Evolutionary conservation across 1,140 invertebrate genomes (phyloP).

Genomic region (Lepidurus apus): DNA sequence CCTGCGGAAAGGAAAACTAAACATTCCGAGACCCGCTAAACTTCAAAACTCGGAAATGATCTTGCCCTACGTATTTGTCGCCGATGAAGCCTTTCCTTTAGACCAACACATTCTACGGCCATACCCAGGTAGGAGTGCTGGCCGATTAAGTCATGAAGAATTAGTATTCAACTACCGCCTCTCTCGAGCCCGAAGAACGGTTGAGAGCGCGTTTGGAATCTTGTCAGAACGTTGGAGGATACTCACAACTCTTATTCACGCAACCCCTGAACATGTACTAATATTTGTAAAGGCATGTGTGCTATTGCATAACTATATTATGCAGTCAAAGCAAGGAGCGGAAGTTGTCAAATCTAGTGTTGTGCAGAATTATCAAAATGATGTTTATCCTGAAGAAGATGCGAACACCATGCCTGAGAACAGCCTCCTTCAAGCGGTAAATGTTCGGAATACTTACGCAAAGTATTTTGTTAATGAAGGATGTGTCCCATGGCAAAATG

Average conservation of each 20-base stretch:
- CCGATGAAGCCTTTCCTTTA: not conserved
- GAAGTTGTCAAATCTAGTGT: no score
- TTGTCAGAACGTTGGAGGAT: not conserved
- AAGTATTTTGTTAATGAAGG: not conserved
- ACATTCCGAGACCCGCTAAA: not conserved
- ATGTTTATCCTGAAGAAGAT: not conserved
- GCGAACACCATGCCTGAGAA: not conserved
- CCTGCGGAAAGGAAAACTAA: not conserved
- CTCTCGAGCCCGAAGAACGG: not conserved
- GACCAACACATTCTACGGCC: not conserved
- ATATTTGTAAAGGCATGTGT: not conserved
- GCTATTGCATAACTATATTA: not conserved
- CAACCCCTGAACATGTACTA: not conserved
- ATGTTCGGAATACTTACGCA: no score
- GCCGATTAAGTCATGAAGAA: conserved; percentile 5
- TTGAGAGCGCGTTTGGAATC: not conserved
- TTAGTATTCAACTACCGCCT: not conserved
- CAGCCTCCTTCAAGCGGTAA: no score
- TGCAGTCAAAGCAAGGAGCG: not conserved
- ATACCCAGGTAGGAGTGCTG: not conserved
- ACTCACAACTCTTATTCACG: not conserved
- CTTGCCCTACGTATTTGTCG: not conserved
- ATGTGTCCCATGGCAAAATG: not conserved
- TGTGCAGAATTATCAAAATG: not conserved
- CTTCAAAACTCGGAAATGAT: not conserved